Base-by-base conservation (phyloP, 2,888 invertebrate genomes). In the Nomada lathburiana region DNA sequence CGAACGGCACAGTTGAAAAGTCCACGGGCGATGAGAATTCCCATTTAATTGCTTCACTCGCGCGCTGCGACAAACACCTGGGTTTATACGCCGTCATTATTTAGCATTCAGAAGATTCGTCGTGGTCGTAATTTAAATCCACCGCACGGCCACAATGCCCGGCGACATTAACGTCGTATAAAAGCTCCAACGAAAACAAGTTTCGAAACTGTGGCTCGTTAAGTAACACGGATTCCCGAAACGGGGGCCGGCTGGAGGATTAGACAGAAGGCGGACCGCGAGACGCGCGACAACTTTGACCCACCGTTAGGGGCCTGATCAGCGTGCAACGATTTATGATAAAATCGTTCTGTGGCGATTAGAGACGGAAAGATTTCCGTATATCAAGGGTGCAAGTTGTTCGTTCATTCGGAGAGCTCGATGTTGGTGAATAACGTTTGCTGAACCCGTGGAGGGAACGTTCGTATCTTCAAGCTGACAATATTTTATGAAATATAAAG, bases 141-240 rank as follows among this genome's bases (percentile, higher is more conserved):
- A 44, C 23, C 70, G 68, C 67, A 20, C 65, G 55, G 62, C 50
- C 77, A 67, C 84, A 76, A 73, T 60, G 78, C 78, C 63, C 67
- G 53, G 50, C 74, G 72, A 71, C 82, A 80, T 87, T 87, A 87
- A 87, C 63, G 82, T 73, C 67, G 69, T 70, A 77, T 83, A 87
- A 86, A 87, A 85, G 68, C 72, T 16, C 71, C 13, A 29, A 57
- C 53, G 67, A 50, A 70, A 77, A 64, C 65, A 57, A 76, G 78
- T 64, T 59, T 72, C 20, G 75, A 53, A 74, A 69, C 64, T 57
- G 59, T 70, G 50, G 11, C 59, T 23, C 55, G 69, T 63, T 77
- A 69, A 80, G 71, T 76, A 84, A 77, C 80, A 71, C 67, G 29
- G 67, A 63, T 62, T 72, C 47, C 29, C 64, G 26, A 70, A 63